Evolutionary conservation across 92 coral and sea anemone species (phyloP), one percentile per base, ranked within the genome.

Genomic region (Plumapathes pennacea): DNA sequence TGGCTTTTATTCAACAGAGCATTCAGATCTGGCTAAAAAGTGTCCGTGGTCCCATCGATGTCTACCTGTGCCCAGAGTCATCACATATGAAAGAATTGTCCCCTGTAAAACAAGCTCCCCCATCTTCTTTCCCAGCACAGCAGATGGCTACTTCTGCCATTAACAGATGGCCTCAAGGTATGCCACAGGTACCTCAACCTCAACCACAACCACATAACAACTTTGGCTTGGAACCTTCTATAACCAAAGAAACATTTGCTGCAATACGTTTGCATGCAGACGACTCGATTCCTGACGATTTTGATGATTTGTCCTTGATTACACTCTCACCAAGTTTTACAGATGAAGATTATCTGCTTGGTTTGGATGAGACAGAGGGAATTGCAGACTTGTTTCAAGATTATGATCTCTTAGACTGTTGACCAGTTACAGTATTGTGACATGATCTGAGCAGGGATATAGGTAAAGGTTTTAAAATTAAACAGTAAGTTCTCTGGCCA

Each of bases 1-100:
- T n/a, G n/a, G n/a, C n/a, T n/a, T n/a, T n/a, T n/a, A n/a, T 29
- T 46, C 33, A 14, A 22, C 71, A 92, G 98, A 88, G 71, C 64
- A 92, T 92, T 44, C 98, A 92, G 51, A 83, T 92, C 34, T 92
- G 94, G 85, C 69, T 92, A 23, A 92, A 89, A 60, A 92, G 98
- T 60, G 70, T 79, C 11, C 46, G 91, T 43, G 98, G 98, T 21
- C 90, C 96, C 55, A 89, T 92, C 12, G 96, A 92, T 17, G 98
- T 84, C 20, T 92, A 75, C 55, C 76, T 92, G 11, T 92, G 98
- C 38, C 98, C 98, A 12, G 98, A 92, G 58, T 68, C 76, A 3
- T 84, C 90, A n/a, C 90, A 89, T 25, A 72, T 88, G 65, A 88
- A 88, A 52, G 83, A 88, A 46, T 59, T 70, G 12, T 92, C 98